These are phyloP conservation scores for Rhodinocichla rosea DNA, from an alignment of 2,113 vertebrate species.

Conservation along the genomic window DNA sequence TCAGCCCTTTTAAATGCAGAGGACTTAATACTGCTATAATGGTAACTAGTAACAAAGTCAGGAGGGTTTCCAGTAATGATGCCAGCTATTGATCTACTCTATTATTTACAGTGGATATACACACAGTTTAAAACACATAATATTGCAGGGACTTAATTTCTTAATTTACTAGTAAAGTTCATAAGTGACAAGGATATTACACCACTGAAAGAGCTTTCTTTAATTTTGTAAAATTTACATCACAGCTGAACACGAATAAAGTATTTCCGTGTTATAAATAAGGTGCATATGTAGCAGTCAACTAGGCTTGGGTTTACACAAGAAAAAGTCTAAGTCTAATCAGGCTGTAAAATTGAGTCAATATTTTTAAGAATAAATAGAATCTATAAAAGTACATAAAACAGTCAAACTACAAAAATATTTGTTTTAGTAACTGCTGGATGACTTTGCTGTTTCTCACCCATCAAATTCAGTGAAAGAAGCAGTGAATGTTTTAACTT, in stretches of 20 bases:
- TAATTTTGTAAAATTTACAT: not conserved
- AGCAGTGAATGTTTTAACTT: not conserved
- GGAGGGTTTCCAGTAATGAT: not conserved
- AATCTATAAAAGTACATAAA: not conserved
- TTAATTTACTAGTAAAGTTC: not conserved
- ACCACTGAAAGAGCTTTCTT: not conserved
- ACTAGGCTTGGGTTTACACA: not conserved
- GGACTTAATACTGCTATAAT: not conserved
- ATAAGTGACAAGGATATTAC: not conserved
- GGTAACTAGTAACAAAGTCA: not conserved
- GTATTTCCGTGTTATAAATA: not conserved
- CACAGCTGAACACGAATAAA: not conserved
- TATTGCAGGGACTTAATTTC: not conserved
- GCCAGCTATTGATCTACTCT: not conserved
- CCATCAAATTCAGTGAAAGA: not conserved
- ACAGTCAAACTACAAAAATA: not conserved
- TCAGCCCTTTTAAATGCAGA: not conserved
- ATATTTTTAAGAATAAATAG: not conserved
- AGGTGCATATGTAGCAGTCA: not conserved
- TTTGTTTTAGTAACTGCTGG: not conserved
- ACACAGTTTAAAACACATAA: not conserved
- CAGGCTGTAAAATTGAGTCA: not conserved
- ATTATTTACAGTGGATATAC: not conserved
- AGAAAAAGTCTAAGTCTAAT: not conserved
- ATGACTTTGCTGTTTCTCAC: not conserved